Evolutionary conservation across 2,113 vertebrate species (phyloP).

Genomic region (Ceyx cyanopectus): DNA sequence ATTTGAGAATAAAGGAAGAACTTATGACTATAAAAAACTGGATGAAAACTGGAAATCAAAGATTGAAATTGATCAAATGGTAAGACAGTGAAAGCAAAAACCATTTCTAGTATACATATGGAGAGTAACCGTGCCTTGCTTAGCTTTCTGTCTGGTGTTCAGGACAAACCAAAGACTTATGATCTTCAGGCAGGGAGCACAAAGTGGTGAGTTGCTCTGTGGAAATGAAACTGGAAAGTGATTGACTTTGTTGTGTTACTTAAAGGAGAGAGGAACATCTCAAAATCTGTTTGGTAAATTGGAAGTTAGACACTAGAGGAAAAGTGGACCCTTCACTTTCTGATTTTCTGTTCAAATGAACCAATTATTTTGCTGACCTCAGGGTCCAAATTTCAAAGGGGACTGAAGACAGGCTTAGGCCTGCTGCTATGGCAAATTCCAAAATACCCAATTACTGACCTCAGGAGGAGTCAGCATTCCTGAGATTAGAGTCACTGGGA

Average conservation of each 20-base stretch:
- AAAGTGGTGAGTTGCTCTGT: slow-evolving; percentile 9
- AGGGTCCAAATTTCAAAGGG: slow-evolving; percentile 82
- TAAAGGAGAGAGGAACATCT: slow-evolving; percentile 56
- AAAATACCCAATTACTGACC: slow-evolving; percentile 87
- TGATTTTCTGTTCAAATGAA: slow-evolving; percentile 76
- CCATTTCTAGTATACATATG: fast-evolving
- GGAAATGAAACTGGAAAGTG: slow-evolving; percentile 43
- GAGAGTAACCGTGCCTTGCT: background rate
- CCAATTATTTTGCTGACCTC: slow-evolving; percentile 82
- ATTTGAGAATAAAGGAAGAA: background rate
- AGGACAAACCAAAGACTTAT: background rate
- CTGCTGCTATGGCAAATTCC: slow-evolving; percentile 82
- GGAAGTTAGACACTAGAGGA: slow-evolving; percentile 23
- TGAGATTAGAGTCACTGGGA: slow-evolving; percentile 85
- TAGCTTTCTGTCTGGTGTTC: background rate
- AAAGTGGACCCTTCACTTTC: slow-evolving; percentile 71
- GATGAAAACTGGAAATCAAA: background rate
- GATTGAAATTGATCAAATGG: background rate
- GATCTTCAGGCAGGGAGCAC: background rate
- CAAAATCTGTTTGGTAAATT: slow-evolving; percentile 54
- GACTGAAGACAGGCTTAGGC: slow-evolving; percentile 85
- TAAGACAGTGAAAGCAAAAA: background rate
- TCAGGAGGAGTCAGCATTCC: slow-evolving; percentile 87
- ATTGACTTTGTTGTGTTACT: slow-evolving; percentile 38
- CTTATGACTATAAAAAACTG: background rate